These are phyloP conservation scores for Cheilosia grossa DNA, from an alignment of 2,888 invertebrate genomes.

Conservation along the genomic window DNA sequence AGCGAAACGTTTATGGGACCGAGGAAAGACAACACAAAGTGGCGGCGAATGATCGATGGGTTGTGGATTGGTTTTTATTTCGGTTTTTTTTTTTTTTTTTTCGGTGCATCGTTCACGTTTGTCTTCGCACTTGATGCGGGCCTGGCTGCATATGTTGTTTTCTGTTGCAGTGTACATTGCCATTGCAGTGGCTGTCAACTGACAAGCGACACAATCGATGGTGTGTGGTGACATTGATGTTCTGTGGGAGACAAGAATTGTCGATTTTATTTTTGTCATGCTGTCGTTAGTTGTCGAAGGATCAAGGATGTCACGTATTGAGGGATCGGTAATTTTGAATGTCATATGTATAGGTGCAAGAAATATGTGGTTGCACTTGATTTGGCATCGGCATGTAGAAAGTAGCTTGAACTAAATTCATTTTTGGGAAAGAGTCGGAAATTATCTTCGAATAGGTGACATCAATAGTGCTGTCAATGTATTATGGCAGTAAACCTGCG, in stretches of 20 bases:
- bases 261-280: conserved; percentile 15
- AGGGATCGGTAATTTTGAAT: background rate
- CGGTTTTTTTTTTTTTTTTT: conserved; percentile 8
- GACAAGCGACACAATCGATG: conserved; percentile 72
- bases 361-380: no score
- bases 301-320: conserved; percentile 1
- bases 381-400: no score
- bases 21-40: conserved; percentile 51
- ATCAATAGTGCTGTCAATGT: no score
- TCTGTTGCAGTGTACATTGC: conserved; percentile 24
- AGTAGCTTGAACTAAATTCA: no score
- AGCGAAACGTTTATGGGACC: conserved; percentile 62
- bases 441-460: no score
- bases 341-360: background rate
- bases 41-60: conserved; percentile 70
- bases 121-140: conserved; percentile 70
- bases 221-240: conserved; percentile 69
- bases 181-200: conserved; percentile 64
- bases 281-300: conserved; percentile 4
- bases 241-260: conserved; percentile 64
- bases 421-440: no score
- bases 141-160: conserved; percentile 40
- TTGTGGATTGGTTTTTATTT: conserved; percentile 59
- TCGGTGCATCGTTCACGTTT: conserved; percentile 72
- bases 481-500: no score